Percentiles rank a stretch among this genome's conserved stretches.
These are phyloP conservation scores for Thelaira solivaga DNA, from an alignment of 2,888 invertebrate species.

Conservation along the genomic window DNA sequence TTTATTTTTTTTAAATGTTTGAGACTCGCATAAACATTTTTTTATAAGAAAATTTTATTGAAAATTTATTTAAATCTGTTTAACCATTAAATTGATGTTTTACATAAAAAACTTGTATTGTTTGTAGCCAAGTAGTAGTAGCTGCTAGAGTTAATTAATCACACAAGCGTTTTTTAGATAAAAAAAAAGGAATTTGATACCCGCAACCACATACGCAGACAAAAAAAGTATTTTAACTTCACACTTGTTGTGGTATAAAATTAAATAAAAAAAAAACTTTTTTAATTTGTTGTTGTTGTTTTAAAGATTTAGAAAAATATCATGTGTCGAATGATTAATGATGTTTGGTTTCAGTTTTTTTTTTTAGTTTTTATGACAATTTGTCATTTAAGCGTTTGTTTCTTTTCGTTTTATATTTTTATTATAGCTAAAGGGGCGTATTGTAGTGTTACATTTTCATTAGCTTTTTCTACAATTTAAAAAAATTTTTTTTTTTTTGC, in stretches of 20 bases:
- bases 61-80: conserved; percentile 12
- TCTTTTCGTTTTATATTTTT: background rate
- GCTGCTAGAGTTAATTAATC: conserved; percentile 53
- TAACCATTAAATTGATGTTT: conserved; percentile 29
- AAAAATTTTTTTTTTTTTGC: too few relatives aligned
- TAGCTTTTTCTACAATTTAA: too few relatives aligned
- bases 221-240: background rate
- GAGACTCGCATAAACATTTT: too few relatives aligned
- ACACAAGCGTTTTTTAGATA: conserved; percentile 11
- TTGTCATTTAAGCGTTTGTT: background rate
- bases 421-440: conserved; percentile 49
- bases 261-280: conserved; percentile 1
- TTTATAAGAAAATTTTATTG: conserved; percentile 6
- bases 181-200: background rate
- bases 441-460: too few relatives aligned
- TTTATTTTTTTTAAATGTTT: background rate
- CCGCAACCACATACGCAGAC: background rate
- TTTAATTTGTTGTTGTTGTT: background rate
- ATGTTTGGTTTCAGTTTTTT: background rate
- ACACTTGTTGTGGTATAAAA: background rate
- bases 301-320: background rate
- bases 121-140: conserved; percentile 36
- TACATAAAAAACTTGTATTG: conserved; percentile 23
- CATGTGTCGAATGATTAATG: conserved; percentile 45
- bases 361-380: background rate